These are phyloP conservation scores for Apamea monoglypha DNA, from an alignment of 2,888 invertebrate genomes.

Conservation along the genomic window DNA sequence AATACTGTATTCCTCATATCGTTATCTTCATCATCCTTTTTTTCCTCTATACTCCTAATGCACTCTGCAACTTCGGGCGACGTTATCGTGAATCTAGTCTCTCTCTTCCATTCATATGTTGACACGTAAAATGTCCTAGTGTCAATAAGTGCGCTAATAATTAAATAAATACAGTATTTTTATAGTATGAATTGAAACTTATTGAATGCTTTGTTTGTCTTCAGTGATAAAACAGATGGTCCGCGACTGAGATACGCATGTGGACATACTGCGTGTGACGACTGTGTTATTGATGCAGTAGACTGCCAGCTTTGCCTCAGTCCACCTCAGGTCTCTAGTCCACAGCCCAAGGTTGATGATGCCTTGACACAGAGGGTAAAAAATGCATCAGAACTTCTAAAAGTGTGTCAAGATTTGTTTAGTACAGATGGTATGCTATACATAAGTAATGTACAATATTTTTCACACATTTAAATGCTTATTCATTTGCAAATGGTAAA, in stretches of 20 bases:
- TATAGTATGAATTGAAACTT: not conserved
- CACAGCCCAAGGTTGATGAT: slow-evolving; percentile 69
- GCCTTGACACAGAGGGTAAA: slow-evolving; percentile 72
- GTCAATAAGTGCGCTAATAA: not conserved
- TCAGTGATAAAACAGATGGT: slow-evolving; percentile 79
- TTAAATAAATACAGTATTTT: not conserved
- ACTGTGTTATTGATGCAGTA: slow-evolving; percentile 72
- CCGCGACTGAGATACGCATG: slow-evolving; percentile 77
- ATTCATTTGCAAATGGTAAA: not conserved
- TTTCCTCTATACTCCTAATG: not conserved
- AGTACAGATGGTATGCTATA: slow-evolving; percentile 78
- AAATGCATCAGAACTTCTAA: slow-evolving; percentile 74
- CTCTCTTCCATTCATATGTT: not conserved
- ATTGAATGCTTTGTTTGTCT: slow-evolving; percentile 41
- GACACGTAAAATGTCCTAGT: not conserved
- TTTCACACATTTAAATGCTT: not conserved
- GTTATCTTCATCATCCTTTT: not conserved
- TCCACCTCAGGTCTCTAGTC: slow-evolving; percentile 63
- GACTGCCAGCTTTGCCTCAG: slow-evolving; percentile 78
- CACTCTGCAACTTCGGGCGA: not conserved
- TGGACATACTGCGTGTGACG: slow-evolving; percentile 82
- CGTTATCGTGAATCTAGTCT: not conserved
- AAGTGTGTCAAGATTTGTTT: slow-evolving; percentile 77
- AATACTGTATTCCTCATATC: not conserved
- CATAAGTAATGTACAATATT: not conserved